These are phyloP conservation scores for Dyspetes luteomarginatus DNA, from an alignment of 2,888 invertebrate genomes.

Conservation along the genomic window DNA sequence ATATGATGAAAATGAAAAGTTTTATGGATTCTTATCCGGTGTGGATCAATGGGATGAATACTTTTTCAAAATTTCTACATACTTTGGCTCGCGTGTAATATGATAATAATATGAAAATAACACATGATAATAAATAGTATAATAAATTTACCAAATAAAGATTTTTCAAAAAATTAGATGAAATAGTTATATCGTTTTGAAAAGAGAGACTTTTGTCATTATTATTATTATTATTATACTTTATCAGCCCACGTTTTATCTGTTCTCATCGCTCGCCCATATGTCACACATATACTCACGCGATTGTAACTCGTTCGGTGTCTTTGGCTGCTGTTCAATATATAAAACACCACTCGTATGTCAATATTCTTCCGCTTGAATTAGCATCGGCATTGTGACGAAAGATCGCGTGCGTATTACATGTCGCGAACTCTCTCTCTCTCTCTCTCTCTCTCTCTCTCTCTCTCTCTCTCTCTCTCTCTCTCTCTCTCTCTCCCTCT, in stretches of 20 bases:
- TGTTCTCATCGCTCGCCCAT: conserved; percentile 37
- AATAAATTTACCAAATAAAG: not conserved
- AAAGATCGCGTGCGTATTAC: conserved; percentile 30
- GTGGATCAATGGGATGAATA: too few relatives aligned
- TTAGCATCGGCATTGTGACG: conserved; percentile 64
- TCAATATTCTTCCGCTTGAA: conserved; percentile 57
- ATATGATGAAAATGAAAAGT: too few relatives aligned
- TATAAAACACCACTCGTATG: conserved; percentile 45
- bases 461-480: too few relatives aligned
- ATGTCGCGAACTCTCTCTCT: too few relatives aligned
- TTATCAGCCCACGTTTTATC: conserved; percentile 29
- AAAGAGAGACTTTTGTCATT: not conserved
- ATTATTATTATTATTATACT: too few relatives aligned
- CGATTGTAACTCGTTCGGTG: conserved; percentile 17
- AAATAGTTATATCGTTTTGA: not conserved
- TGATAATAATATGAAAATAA: not conserved
- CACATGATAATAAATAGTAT: not conserved
- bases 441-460: too few relatives aligned
- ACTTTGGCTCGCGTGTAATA: too few relatives aligned
- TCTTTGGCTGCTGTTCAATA: conserved; percentile 32
- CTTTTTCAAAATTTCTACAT: too few relatives aligned
- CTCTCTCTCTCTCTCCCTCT: too few relatives aligned
- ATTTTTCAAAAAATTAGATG: not conserved
- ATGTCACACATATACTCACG: not conserved
- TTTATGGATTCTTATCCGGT: too few relatives aligned